Conservation (phyloP, 2,797 vertebrate genomes). For the Channa striata region DNA sequence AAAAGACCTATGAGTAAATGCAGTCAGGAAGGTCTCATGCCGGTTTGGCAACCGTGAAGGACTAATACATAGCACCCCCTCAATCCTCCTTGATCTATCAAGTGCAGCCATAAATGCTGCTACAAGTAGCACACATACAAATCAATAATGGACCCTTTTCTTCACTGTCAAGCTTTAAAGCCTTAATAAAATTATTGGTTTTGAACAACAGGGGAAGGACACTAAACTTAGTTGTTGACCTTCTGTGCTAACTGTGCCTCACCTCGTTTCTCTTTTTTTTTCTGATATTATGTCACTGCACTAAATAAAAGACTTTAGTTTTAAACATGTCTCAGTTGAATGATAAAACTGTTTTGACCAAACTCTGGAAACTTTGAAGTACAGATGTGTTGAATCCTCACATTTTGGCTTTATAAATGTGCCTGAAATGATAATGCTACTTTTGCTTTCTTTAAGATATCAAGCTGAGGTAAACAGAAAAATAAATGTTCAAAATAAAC, state of each 20-base stretch:
- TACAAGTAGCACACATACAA: slow-evolving; percentile 7
- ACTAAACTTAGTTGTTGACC: not conserved
- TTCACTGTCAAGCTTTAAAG: slow-evolving; percentile 1
- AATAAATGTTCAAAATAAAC: slow-evolving; percentile 25
- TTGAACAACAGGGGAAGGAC: slow-evolving; percentile 4
- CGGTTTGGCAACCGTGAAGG: not conserved
- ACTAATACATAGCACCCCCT: not conserved
- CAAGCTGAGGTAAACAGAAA: not conserved
- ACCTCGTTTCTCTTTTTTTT: not conserved
- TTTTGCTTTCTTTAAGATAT: slow-evolving; percentile 13
- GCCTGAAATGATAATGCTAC: not conserved
- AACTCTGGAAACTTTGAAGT: slow-evolving; percentile 4
- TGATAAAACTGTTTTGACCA: slow-evolving; percentile 20
- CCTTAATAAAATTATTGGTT: slow-evolving; percentile 14
- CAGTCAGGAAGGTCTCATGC: not conserved
- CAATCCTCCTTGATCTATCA: slow-evolving; percentile 12
- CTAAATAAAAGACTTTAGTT: slow-evolving; percentile 1
- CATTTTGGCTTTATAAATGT: not conserved
- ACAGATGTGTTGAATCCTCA: not conserved
- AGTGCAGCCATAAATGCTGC: slow-evolving; percentile 6
- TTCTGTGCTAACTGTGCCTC: slow-evolving; percentile 18
- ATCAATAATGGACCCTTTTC: not conserved
- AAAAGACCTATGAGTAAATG: too few species aligned
- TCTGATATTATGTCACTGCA: slow-evolving; percentile 13
- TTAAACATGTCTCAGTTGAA: not conserved